Evolutionary conservation across 2,888 invertebrate genomes (phyloP).

Genomic region (Apodemia duryi): DNA sequence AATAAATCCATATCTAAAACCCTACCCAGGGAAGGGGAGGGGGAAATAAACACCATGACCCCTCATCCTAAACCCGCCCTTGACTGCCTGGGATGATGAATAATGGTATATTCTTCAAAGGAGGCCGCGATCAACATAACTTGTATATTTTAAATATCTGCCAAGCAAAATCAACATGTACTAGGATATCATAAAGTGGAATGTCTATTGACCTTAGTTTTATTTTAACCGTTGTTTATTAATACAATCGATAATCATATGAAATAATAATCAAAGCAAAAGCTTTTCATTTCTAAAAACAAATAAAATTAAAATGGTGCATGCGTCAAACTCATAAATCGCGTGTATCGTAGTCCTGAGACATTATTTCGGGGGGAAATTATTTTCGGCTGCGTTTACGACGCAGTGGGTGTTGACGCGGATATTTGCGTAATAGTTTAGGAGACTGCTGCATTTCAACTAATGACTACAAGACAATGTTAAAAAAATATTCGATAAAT

Average conservation of each 20-base stretch:
- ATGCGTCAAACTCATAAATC: slow-evolving; percentile 1
- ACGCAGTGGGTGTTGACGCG: neutral
- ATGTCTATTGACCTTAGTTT: neutral
- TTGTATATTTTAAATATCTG: too few species aligned
- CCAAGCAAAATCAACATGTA: too few species aligned
- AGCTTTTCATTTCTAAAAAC: neutral
- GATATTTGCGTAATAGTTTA: neutral
- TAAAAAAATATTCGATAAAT: too few species aligned
- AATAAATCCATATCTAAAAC: too few species aligned
- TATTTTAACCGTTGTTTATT: neutral
- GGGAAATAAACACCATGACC: too few species aligned
- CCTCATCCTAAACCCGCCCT: too few species aligned
- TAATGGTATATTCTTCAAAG: too few species aligned
- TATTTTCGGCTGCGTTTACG: slow-evolving; percentile 4
- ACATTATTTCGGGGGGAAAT: neutral
- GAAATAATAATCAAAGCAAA: neutral
- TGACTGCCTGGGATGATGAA: too few species aligned
- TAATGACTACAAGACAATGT: too few species aligned
- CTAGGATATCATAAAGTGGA: too few species aligned
- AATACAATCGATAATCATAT: slow-evolving; percentile 1
- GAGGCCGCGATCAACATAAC: too few species aligned
- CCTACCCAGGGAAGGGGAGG: too few species aligned
- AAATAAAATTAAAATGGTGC: neutral
- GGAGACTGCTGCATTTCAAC: neutral
- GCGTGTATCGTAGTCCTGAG: neutral